These are phyloP conservation scores for Lepidothrix coronata DNA, from an alignment of 2,113 vertebrate genomes.

Conservation along the genomic window DNA sequence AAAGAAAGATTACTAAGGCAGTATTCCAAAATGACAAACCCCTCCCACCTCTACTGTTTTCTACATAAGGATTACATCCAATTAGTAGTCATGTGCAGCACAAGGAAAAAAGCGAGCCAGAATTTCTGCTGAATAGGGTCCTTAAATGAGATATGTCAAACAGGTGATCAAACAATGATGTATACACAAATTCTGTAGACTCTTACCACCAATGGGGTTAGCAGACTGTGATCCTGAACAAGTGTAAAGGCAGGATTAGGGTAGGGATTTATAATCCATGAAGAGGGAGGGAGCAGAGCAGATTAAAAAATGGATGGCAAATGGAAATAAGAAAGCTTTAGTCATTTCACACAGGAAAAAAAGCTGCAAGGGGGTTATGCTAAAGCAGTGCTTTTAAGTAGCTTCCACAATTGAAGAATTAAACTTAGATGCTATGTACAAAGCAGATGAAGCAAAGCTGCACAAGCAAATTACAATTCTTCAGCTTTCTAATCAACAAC, in stretches of 20 bases:
- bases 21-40: not conserved
- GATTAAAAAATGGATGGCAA: conserved; percentile 87
- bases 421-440: conserved; percentile 63
- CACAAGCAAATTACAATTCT: conserved; percentile 68
- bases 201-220: conserved; percentile 97
- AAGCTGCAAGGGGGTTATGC: conserved; percentile 59
- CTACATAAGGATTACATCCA: not conserved
- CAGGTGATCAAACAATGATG: conserved; percentile 70
- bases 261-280: conserved; percentile 84
- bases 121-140: conserved; percentile 80
- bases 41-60: not conserved
- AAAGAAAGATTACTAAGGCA: not conserved
- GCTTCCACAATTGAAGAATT: conserved; percentile 56
- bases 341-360: conserved; percentile 75
- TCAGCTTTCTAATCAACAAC: conserved; percentile 64
- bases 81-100: not conserved
- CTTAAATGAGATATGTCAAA: conserved; percentile 62
- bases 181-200: conserved; percentile 78
- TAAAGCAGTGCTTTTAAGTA: conserved; percentile 72
- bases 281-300: conserved; percentile 86
- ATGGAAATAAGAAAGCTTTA: conserved; percentile 82
- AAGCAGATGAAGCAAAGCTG: conserved; percentile 74
- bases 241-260: conserved; percentile 86
- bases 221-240: conserved; percentile 98
- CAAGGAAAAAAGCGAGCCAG: not conserved